phyloP scores from a whole-genome alignment of 2,888 invertebrate species.

The Acleris emargana region DNA sequence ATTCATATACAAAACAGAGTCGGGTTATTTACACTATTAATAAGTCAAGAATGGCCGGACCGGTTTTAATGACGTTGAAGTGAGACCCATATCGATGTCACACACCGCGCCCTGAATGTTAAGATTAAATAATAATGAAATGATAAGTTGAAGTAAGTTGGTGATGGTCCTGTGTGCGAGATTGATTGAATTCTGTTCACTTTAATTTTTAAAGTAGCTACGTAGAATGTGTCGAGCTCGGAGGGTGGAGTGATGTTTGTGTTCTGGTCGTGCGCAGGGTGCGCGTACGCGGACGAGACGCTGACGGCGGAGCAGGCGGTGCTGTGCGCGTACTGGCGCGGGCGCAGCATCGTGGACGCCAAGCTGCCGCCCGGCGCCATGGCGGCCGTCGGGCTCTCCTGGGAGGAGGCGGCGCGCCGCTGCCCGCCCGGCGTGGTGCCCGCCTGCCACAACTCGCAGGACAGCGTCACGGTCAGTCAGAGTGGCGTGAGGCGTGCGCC shows the following conservation, averaged over 20 bases:
- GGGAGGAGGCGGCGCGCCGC: constrained; percentile 90
- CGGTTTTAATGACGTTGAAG: too few species aligned
- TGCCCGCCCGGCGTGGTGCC: constrained; percentile 92
- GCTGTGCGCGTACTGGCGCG: constrained; percentile 96
- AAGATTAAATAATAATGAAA: too few species aligned
- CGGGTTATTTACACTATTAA: too few species aligned
- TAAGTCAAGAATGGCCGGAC: too few species aligned
- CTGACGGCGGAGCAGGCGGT: constrained; percentile 97
- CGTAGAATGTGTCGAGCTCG: too few species aligned
- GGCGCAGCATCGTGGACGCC: constrained; percentile 91
- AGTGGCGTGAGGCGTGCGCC: background rate
- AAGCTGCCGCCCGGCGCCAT: constrained; percentile 90
- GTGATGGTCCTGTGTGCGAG: too few species aligned
- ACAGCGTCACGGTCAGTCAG: constrained; percentile 95
- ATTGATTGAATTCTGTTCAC: too few species aligned
- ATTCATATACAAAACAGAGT: too few species aligned
- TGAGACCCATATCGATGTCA: too few species aligned
- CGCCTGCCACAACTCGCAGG: constrained; percentile 97
- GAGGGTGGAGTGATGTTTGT: background rate
- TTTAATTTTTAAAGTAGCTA: too few species aligned
- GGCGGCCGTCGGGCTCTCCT: constrained; percentile 96
- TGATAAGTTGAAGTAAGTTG: too few species aligned
- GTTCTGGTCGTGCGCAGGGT: constrained; percentile 81
- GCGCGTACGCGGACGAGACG: constrained; percentile 98
- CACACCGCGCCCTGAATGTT: too few species aligned